Evolutionary conservation across 2,797 vertebrate species (phyloP), one percentile per base, ranked within the genome.

Genomic region (Muraenolepis orangiensis): DNA sequence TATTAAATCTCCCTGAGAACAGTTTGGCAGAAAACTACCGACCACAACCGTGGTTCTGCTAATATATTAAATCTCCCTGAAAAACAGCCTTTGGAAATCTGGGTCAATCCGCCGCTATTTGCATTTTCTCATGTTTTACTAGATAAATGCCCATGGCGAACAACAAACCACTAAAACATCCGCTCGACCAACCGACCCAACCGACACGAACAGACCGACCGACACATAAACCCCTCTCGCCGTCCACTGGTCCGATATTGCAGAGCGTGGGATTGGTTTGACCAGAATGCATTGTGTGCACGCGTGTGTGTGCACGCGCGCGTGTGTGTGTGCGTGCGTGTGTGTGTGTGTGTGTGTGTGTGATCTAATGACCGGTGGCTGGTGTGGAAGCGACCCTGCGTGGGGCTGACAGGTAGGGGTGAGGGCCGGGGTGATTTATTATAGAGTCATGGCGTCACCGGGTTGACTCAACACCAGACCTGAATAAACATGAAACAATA

Each of bases 401-500:
- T 29, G 57, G 69, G 34, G 4, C 1, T 32, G n/a, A 26, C n/a
- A 32, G 69, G 36, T 20, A 36, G 36, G 71, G 42, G 42, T 7
- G 73, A 74, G 86, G 80, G 86, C 80, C 88, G 89, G 87, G 86
- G 89, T 92, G 91, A 94, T 94, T 94, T 93, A 93, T 92, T 86
- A 89, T 87, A 84, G 84, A 84, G 83, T 87, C 84, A 85, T 77
- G 82, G 82, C 70, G 16, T 82, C 85, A 86, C 86, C 81, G 85
- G 86, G 80, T 82, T 28, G 77, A 77, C 84, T 89, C 81, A 31
- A 32, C 71, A 69, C 82, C 83, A 90, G 73, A 81, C 79, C 75
- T 82, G 78, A 81, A 81, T 68, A 76, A 80, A 84, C 70, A 30
- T 40, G 38, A 71, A 36, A 67, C 34, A 76, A 74, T 78, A 66